phyloP scores from a whole-genome alignment of 53 echinoderm and acorn worm genomes.

The Antedon mediterranea region DNA sequence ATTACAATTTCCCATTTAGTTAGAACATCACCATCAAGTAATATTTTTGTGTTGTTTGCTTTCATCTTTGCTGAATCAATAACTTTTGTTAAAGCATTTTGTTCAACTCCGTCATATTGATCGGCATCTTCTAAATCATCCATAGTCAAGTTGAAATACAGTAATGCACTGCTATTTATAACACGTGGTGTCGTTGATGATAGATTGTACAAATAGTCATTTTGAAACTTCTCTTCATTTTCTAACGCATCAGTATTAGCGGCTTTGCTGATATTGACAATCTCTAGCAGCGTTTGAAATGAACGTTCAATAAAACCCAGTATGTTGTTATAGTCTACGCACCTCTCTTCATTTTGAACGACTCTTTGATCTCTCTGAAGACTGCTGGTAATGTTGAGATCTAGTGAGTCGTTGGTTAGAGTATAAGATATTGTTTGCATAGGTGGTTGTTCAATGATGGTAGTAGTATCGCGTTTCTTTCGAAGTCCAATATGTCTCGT shows the following conservation, averaged over 20 bases:
- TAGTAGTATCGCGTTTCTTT: not conserved
- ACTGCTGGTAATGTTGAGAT: not conserved
- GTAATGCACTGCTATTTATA: not conserved
- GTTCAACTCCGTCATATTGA: not conserved
- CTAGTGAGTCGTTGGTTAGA: not conserved
- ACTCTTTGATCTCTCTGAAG: not conserved
- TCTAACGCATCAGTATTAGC: not conserved
- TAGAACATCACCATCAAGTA: not conserved
- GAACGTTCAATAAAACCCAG: not conserved
- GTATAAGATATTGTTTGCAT: not conserved
- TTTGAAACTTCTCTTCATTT: not conserved
- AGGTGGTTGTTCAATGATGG: not conserved
- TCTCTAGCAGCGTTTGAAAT: not conserved
- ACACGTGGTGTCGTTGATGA: not conserved
- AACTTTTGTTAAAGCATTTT: not conserved
- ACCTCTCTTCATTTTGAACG: not conserved
- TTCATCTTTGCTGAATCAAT: not conserved
- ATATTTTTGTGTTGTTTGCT: not conserved
- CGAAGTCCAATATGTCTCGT: not conserved
- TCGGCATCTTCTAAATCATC: not conserved
- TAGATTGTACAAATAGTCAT: not conserved
- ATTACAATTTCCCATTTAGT: not conserved
- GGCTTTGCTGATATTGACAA: not conserved
- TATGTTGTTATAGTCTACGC: not conserved
- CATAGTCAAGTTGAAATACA: not conserved